A percentile compares a stretch with the other conserved stretches of the same genome.
These are phyloP conservation scores for Mechanitis messenoides DNA, from an alignment of 2,888 invertebrate species.

Conservation along the genomic window DNA sequence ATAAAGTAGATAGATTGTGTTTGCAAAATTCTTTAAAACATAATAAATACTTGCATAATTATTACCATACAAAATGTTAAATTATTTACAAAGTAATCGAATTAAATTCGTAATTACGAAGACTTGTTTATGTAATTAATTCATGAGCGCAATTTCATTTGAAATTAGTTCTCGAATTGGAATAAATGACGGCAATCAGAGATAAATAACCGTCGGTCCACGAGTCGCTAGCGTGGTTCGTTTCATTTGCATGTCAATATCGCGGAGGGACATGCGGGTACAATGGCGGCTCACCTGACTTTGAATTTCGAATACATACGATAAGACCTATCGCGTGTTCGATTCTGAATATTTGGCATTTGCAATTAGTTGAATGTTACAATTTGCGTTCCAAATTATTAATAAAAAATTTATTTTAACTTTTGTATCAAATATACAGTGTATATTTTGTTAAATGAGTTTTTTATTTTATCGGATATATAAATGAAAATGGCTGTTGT, in stretches of 20 bases:
- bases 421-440: no score
- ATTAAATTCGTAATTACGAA: neutral
- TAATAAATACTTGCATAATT: no score
- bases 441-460: no score
- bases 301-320: slow-evolving; percentile 18
- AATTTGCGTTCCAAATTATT: no score
- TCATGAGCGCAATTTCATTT: slow-evolving; percentile 53
- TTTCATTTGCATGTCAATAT: slow-evolving; percentile 71
- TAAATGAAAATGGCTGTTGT: no score
- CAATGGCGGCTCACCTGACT: slow-evolving; percentile 59
- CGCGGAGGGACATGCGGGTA: slow-evolving; percentile 37
- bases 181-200: slow-evolving; percentile 73
- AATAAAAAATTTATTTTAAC: no score
- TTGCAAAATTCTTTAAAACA: no score
- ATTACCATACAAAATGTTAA: slow-evolving; percentile 23
- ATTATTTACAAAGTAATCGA: neutral
- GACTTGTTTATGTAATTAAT: slow-evolving; percentile 44
- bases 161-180: slow-evolving; percentile 67
- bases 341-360: slow-evolving; percentile 5
- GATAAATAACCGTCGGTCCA: slow-evolving; percentile 71
- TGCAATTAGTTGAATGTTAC: neutral
- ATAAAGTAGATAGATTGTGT: no score
- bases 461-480: no score
- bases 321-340: slow-evolving; percentile 20
- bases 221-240: slow-evolving; percentile 55